Percentiles rank a stretch among this genome's conserved stretches.
These are phyloP conservation scores for Rhynchotus rufescens DNA, from an alignment of 2,797 vertebrate species.

Conservation along the genomic window DNA sequence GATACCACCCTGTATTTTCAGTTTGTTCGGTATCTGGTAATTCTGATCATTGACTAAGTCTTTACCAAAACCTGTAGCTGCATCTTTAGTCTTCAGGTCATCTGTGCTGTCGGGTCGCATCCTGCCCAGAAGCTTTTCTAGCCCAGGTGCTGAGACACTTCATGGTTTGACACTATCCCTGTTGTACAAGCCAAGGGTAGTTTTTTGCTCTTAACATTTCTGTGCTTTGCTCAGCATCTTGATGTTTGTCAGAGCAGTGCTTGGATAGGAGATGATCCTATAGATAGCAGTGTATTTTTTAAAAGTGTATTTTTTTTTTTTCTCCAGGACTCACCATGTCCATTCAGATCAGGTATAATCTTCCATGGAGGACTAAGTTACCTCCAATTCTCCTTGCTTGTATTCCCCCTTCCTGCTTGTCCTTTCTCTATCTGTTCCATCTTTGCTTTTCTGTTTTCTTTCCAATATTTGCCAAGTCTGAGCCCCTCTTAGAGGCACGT, in stretches of 20 bases:
- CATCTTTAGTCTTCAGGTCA: too few species aligned
- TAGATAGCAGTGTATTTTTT: too few species aligned
- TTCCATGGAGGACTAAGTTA: not conserved
- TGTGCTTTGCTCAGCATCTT: not conserved
- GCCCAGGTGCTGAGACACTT: not conserved
- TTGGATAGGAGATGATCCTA: not conserved
- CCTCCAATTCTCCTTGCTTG: not conserved
- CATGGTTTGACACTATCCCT: rapidly evolving
- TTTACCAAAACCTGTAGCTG: too few species aligned
- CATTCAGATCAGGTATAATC: not conserved
- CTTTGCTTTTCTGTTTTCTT: not conserved
- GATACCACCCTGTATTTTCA: not conserved
- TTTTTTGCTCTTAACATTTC: not conserved
- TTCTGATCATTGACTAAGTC: too few species aligned
- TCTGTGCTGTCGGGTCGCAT: not conserved
- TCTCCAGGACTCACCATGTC: not conserved
- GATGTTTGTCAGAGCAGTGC: not conserved
- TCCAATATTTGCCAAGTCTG: not conserved
- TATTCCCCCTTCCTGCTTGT: not conserved
- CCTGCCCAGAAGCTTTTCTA: not conserved
- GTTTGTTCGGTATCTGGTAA: not conserved
- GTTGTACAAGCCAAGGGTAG: too few species aligned
- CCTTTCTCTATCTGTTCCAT: not conserved
- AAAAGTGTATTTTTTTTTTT: not conserved
- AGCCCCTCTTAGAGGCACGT: not conserved